Evolutionary conservation across 1,140 invertebrate genomes (phyloP).

Genomic region (Danaus plexippus): DNA sequence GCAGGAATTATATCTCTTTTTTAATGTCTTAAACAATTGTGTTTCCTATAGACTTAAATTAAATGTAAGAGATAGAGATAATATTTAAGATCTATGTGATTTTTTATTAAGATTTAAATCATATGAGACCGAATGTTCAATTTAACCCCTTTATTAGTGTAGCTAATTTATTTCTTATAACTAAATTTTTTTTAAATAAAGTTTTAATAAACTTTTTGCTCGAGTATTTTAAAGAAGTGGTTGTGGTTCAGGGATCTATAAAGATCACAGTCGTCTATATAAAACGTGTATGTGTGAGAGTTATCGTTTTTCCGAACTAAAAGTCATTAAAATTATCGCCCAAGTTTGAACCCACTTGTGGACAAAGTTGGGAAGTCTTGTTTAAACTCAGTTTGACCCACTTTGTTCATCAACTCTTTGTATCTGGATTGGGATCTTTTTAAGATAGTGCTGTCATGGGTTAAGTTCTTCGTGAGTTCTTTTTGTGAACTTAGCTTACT

Average conservation of each 20-base stretch:
- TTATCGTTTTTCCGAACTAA: constrained; percentile 24
- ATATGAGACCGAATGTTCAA: too few species aligned
- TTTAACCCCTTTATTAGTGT: too few species aligned
- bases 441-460: constrained; percentile 1
- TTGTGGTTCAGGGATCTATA: neutral
- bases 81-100: too few species aligned
- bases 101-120: too few species aligned
- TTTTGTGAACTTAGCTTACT: constrained; percentile 2
- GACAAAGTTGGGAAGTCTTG: constrained; percentile 4
- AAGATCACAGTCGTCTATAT: constrained; percentile 4
- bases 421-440: constrained; percentile 7
- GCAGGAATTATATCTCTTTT: too few species aligned
- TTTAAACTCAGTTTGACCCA: constrained; percentile 23
- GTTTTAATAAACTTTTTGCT: too few species aligned
- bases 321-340: constrained; percentile 38
- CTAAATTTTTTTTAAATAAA: too few species aligned
- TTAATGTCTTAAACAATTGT: too few species aligned
- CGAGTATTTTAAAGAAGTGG: too few species aligned
- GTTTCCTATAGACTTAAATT: too few species aligned
- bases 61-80: too few species aligned
- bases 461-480: neutral
- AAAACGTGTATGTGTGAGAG: constrained; percentile 4
- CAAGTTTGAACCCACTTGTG: constrained; percentile 19
- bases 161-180: too few species aligned
- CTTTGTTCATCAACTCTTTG: constrained; percentile 18